Base-by-base conservation (phyloP, 2,797 vertebrate species). In the Xenopus petersii region DNA sequence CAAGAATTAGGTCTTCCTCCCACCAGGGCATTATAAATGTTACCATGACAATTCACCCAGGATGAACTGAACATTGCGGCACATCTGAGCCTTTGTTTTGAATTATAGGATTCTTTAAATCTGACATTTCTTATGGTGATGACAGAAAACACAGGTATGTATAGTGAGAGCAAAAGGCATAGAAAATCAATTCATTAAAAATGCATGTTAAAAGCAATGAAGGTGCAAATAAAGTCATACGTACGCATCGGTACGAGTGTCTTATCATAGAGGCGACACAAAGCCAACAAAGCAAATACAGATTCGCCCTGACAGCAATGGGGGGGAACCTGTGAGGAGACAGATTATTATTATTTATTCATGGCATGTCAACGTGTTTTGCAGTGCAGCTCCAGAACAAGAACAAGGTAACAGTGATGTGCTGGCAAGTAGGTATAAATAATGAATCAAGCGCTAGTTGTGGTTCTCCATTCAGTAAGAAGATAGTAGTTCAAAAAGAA, bases 281-380 rank as follows among this genome's bases (percentile, higher is more conserved):
- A 36, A 4, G 6, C 5, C 13, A 36, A 63, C 61, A 33, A 8
- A 33, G 61, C 61, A 12, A 36, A 13, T 5, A 63, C 30, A 63
- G 30, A 26, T 26, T 49, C 30, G 10, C 13, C 21, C 64, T 67
- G 47, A 51, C 17, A 67, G 47, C 64, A 26, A 17, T 12, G 5
- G 48, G 64, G 4, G 36, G 47, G 51, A 67, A 26, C 48, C 71
- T 46, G 13, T 33, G 17, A 73, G 33, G 21, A 56, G 51, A 66
- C 51, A 65, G 46, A 58, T 47, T 12, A 65, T 48, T 15, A 65
- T 73, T 36, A 58, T 42, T 73, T 24, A 73, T 73, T 73, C 21
- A 65, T 65, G 33, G 3, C 17, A 58, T 58, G 55, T 54, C 63
- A 51, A 30, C 12, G 11, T 67, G 48, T 65, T 65, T 48, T 15